Conservation (phyloP, 2,888 invertebrate species). For the Eulithis prunata region DNA sequence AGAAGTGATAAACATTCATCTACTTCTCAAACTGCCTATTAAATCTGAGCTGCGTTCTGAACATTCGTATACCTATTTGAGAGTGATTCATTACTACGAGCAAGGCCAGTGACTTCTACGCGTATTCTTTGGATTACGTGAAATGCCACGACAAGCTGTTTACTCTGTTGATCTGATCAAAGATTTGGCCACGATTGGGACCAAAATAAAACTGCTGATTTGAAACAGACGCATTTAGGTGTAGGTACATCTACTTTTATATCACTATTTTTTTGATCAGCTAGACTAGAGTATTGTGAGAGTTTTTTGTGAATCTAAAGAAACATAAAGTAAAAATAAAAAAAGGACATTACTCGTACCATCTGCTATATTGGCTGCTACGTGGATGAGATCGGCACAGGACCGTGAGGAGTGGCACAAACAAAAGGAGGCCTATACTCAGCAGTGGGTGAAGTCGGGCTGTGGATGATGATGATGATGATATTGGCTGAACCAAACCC, state of each 20-base stretch:
- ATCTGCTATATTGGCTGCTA: too few relatives aligned
- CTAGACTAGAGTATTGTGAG: too few relatives aligned
- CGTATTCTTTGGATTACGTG: neutral
- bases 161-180: conserved; percentile 4
- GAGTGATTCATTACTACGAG: conserved; percentile 26
- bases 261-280: too few relatives aligned
- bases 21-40: conserved; percentile 24
- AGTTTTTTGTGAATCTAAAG: too few relatives aligned
- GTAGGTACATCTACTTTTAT: neutral
- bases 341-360: too few relatives aligned
- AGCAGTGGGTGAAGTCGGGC: too few relatives aligned
- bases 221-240: neutral
- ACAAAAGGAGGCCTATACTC: too few relatives aligned
- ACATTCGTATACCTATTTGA: conserved; percentile 23
- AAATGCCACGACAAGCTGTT: neutral
- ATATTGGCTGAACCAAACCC: too few relatives aligned
- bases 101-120: conserved; percentile 16
- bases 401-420: too few relatives aligned
- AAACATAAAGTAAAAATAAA: too few relatives aligned
- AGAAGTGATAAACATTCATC: conserved; percentile 26
- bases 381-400: too few relatives aligned
- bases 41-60: conserved; percentile 17
- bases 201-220: conserved; percentile 5
- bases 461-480: too few relatives aligned
- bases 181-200: conserved; percentile 2